Conservation (phyloP, 37 sponge, comb jelly and placozoan species). For the Eunapius fragilis region DNA sequence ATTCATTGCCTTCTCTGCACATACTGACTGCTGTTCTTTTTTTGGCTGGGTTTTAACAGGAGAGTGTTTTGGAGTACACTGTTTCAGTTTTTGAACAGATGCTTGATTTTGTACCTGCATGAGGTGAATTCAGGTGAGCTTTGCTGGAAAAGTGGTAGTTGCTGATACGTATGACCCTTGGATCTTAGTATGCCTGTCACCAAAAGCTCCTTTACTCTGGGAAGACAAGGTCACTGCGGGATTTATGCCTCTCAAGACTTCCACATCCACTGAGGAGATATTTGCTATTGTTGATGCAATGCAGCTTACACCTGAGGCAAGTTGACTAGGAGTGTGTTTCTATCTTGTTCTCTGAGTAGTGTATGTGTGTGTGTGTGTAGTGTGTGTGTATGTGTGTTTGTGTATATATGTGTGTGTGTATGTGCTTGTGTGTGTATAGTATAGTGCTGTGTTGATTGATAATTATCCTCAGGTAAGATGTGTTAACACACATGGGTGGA, state of each 20-base stretch:
- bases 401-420: background rate
- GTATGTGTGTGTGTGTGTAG: background rate
- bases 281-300: conserved; percentile 14
- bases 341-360: background rate
- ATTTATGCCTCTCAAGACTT: conserved; percentile 53
- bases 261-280: conserved; percentile 14
- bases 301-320: conserved; percentile 28
- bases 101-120: background rate
- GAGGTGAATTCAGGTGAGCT: background rate
- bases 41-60: conserved; percentile 3
- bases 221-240: conserved; percentile 71
- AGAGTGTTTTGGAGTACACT: conserved; percentile 28
- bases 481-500: background rate
- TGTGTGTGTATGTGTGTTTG: background rate
- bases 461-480: background rate
- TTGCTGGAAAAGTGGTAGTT: background rate
- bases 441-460: background rate
- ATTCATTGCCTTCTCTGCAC: background rate
- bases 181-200: background rate
- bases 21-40: background rate
- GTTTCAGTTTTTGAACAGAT: conserved; percentile 22
- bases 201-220: conserved; percentile 31
- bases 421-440: background rate
- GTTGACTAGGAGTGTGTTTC: background rate
- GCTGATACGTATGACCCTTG: background rate